Evolutionary conservation across 2,888 invertebrate species (phyloP), one percentile per base, ranked within the genome.

Genomic region (Pachymerium ferrugineum): DNA sequence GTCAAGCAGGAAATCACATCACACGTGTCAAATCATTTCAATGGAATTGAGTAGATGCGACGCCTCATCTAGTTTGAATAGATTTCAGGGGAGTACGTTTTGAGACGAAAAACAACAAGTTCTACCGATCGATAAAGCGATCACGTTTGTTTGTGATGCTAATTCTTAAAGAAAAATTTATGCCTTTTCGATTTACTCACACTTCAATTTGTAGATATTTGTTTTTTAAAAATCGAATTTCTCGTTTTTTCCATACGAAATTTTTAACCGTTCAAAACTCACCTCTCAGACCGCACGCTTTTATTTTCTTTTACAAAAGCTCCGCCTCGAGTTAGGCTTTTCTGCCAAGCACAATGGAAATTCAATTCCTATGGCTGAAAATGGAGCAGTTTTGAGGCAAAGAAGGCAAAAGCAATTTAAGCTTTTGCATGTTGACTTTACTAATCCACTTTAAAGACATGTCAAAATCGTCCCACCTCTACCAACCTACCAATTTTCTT

Each of bases 1-100:
- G 69, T 69, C 69, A 30, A 33, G 69, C 69, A 69, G 69, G 69
- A 69, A 69, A 69, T 33, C 69, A n/a, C 30, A 33, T 69, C 69
- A 33, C 69, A 69, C 19, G 69, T 69, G 69, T 69, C 69, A 69
- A 33, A 31, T 69, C 69, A 69, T 69, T 69, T 69, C 69, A 69
- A 69, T 69, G 69, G 69, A 69, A 69, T 69, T 19, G 33, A 31
- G 69, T 28, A 62, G 62, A 62, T 62, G 14, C 62, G 62, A 62
- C 28, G 62, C 62, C 62, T 62, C 62, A 62, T 62, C 62, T 62
- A 62, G 8, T 62, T 25, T 62, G 62, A 62, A 62, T 62, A 62
- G 62, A 62, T 62, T 62, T 25, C 62, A 28, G 25, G 62, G 25
- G 28, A 62, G 10, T 62, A n/a, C n/a, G n/a, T 28, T 14, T 14